Conservation (phyloP, 2,113 vertebrate species). For the Leucopsar rothschildi region DNA sequence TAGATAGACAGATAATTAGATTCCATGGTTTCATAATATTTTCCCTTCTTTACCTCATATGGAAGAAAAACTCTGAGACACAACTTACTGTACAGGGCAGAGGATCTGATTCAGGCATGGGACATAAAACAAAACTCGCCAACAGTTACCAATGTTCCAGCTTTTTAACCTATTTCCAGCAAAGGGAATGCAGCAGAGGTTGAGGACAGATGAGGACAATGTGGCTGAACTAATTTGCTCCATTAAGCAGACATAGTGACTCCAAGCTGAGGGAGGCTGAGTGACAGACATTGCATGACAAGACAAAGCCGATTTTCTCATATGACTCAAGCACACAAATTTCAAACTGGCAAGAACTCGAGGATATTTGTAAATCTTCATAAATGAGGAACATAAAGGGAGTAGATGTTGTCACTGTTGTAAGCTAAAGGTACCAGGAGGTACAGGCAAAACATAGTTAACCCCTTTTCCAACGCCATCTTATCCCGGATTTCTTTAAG, state of each 20-base stretch:
- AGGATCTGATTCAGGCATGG: neutral
- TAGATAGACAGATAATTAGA: neutral
- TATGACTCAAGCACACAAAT: neutral
- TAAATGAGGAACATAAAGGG: neutral
- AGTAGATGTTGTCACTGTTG: neutral
- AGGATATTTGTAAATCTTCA: neutral
- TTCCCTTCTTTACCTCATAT: neutral
- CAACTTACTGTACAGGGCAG: neutral
- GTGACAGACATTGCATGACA: neutral
- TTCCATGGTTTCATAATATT: neutral
- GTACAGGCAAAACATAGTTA: neutral
- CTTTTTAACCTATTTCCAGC: neutral
- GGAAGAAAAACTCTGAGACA: neutral
- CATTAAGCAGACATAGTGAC: neutral
- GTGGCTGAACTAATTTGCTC: neutral
- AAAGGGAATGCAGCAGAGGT: neutral
- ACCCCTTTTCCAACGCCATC: neutral
- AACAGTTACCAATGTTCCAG: neutral
- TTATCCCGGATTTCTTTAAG: neutral
- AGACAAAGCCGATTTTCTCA: rapidly evolving
- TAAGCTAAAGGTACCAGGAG: neutral
- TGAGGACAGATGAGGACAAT: neutral
- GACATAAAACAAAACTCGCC: neutral
- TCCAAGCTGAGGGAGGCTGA: neutral
- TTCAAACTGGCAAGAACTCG: neutral